These are phyloP conservation scores for Sternarchorhynchus goeldii DNA, from an alignment of 2,797 vertebrate genomes.

Conservation along the genomic window DNA sequence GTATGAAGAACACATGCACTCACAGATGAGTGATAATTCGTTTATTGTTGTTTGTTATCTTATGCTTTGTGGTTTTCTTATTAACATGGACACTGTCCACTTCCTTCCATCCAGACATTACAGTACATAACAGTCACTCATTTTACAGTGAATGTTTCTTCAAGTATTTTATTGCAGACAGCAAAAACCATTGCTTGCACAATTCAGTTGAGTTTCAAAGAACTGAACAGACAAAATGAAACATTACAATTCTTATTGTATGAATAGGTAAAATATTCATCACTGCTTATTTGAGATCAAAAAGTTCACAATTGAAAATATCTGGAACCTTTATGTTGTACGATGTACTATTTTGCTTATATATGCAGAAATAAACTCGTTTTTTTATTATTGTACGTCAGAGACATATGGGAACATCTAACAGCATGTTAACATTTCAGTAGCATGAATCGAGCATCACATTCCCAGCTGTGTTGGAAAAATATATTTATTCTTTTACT, in stretches of 20 bases:
- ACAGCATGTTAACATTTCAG: slow-evolving; percentile 7
- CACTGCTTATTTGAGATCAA: background rate
- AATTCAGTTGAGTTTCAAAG: background rate
- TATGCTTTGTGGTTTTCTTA: background rate
- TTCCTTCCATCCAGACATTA: background rate
- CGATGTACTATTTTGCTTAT: background rate
- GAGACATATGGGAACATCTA: background rate
- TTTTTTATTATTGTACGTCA: background rate
- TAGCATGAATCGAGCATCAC: background rate
- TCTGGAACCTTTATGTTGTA: background rate
- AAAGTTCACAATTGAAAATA: background rate
- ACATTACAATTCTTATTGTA: background rate
- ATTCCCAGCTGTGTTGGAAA: background rate
- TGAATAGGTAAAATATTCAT: background rate
- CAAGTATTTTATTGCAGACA: background rate
- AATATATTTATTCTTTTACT: background rate
- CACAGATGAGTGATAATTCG: background rate
- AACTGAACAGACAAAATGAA: background rate
- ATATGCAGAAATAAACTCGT: background rate
- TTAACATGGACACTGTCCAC: background rate
- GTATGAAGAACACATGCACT: too few species aligned
- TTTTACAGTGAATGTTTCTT: background rate
- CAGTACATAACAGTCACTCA: background rate
- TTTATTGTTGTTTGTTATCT: background rate
- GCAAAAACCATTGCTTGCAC: background rate